Conservation (phyloP, 2,888 invertebrate genomes). For the Aporophyla lueneburgensis region DNA sequence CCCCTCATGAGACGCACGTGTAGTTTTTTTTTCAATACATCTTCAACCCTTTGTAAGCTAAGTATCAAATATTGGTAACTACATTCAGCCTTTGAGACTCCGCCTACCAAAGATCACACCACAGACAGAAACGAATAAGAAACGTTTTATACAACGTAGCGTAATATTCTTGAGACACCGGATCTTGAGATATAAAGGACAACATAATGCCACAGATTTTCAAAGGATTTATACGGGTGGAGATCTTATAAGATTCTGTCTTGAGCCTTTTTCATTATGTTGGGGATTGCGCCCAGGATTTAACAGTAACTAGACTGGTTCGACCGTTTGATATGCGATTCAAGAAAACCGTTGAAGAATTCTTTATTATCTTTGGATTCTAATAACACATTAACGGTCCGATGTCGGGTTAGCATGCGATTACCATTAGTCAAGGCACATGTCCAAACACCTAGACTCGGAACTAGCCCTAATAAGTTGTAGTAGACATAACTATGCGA, state of each 20-base stretch:
- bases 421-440: constrained; percentile 6
- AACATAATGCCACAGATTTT: constrained; percentile 17
- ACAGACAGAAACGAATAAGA: not conserved
- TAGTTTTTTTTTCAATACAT: constrained; percentile 8
- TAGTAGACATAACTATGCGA: constrained; percentile 46
- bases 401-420: not conserved
- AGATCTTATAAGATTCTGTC: constrained; percentile 19
- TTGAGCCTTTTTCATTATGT: constrained; percentile 18
- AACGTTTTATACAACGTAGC: constrained; percentile 20
- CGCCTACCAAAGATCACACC: not conserved
- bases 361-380: not conserved
- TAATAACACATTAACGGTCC: not conserved
- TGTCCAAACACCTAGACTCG: constrained; percentile 18
- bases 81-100: constrained; percentile 2
- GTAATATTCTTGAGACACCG: constrained; percentile 17
- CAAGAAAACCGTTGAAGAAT: not conserved
- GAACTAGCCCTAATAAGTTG: constrained; percentile 21
- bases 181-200: constrained; percentile 14
- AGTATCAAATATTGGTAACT: not conserved
- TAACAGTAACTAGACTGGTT: not conserved
- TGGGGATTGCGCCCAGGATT: not conserved
- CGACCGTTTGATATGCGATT: constrained; percentile 1
- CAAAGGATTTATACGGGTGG: constrained; percentile 23
- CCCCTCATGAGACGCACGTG: not conserved
- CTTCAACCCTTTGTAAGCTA: constrained; percentile 8